phyloP scores from a whole-genome alignment of 2,888 invertebrate genomes.

The Cactoblastis cactorum region DNA sequence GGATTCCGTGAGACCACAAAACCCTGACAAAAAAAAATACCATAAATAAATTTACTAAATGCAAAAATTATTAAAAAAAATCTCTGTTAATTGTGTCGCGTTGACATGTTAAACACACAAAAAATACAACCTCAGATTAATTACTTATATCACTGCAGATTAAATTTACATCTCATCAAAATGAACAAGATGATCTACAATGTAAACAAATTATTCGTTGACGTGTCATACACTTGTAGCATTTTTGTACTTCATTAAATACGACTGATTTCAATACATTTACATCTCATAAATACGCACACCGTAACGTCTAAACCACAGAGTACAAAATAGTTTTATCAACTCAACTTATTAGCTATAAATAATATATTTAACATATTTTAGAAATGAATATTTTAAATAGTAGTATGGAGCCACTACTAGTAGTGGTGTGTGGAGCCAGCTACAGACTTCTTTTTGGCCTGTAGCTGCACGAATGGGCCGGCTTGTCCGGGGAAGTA shows the following conservation, averaged over 20 bases:
- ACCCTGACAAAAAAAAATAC: too few species aligned
- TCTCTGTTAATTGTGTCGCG: too few species aligned
- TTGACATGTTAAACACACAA: too few species aligned
- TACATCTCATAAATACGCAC: constrained; percentile 14
- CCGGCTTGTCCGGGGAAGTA: too few species aligned
- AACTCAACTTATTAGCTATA: not conserved
- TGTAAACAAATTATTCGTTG: constrained; percentile 21
- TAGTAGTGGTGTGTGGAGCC: too few species aligned
- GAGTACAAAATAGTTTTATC: not conserved
- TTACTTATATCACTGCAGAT: not conserved
- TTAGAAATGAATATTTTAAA: constrained; percentile 2
- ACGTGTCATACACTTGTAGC: constrained; percentile 19
- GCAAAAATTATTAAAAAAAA: too few species aligned
- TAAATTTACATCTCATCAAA: not conserved
- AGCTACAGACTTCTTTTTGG: too few species aligned
- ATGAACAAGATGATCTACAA: not conserved
- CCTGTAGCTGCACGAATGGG: too few species aligned
- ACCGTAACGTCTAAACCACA: constrained; percentile 1
- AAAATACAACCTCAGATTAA: too few species aligned
- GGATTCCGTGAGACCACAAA: too few species aligned
- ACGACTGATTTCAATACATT: constrained; percentile 11
- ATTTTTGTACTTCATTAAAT: constrained; percentile 14
- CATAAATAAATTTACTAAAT: too few species aligned
- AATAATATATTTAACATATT: constrained; percentile 13
- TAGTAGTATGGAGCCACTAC: too few species aligned